These are phyloP conservation scores for Dysdera silvatica DNA, from an alignment of 1,140 invertebrate species.

Conservation along the genomic window DNA sequence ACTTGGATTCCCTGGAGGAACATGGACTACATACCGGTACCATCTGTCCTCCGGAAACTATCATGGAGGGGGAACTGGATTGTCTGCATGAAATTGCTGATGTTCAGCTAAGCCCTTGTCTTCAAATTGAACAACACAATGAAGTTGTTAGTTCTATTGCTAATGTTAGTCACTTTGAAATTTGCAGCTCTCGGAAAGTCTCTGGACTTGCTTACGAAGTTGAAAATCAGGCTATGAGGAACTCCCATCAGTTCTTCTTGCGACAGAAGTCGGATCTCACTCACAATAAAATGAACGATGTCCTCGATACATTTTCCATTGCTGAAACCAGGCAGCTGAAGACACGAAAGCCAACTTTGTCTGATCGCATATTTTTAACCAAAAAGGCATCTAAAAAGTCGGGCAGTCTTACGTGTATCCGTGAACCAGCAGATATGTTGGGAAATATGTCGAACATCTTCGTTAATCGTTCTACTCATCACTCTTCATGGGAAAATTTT, in stretches of 20 bases:
- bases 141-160: slow-evolving; percentile 23
- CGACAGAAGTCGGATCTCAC: slow-evolving; percentile 46
- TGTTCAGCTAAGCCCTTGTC: too few species aligned
- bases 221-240: slow-evolving; percentile 23
- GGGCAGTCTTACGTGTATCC: slow-evolving; percentile 15
- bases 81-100: slow-evolving; percentile 19
- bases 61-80: slow-evolving; percentile 22
- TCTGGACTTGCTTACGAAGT: slow-evolving; percentile 18
- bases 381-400: slow-evolving; percentile 22
- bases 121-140: slow-evolving; percentile 21
- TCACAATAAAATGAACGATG: slow-evolving; percentile 33
- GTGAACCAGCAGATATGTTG: slow-evolving; percentile 22
- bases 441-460: slow-evolving; percentile 22
- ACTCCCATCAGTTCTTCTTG: slow-evolving; percentile 35
- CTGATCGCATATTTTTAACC: slow-evolving; percentile 14
- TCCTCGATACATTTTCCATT: slow-evolving; percentile 23
- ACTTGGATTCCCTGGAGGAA: slow-evolving; percentile 80
- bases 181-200: slow-evolving; percentile 18
- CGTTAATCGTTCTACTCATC: slow-evolving; percentile 33
- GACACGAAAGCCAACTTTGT: slow-evolving; percentile 8
- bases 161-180: slow-evolving; percentile 15
- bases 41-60: slow-evolving; percentile 43
- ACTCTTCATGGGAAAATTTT: slow-evolving; percentile 26
- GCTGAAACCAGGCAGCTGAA: slow-evolving; percentile 30
- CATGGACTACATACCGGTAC: slow-evolving; percentile 54